Conservation (phyloP, 2,113 vertebrate genomes). For the Anoura caudifer region DNA sequence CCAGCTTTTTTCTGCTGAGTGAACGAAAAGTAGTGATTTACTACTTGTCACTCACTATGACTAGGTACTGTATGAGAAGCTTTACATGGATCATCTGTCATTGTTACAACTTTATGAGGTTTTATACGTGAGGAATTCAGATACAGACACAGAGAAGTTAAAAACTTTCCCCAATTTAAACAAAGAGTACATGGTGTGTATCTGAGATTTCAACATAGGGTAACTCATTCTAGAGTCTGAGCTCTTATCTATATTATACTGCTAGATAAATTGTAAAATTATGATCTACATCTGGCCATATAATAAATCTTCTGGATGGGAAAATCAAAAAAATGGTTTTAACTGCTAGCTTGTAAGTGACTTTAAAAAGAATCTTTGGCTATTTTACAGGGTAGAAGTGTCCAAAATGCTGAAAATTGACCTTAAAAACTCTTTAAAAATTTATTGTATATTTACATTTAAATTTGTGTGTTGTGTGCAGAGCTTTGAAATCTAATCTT, state of each 20-base stretch:
- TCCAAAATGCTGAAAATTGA: constrained; percentile 12
- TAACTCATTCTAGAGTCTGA: neutral
- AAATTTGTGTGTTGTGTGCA: neutral
- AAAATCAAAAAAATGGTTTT: neutral
- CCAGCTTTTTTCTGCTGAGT: neutral
- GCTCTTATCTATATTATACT: neutral
- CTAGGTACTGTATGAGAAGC: neutral
- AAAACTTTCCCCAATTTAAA: neutral
- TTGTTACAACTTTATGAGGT: neutral
- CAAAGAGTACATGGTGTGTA: neutral
- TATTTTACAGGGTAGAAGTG: neutral
- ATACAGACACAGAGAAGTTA: neutral
- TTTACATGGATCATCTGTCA: constrained; percentile 7
- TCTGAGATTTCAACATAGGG: neutral
- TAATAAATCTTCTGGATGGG: neutral
- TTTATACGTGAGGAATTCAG: neutral
- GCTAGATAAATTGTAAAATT: neutral
- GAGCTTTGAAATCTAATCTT: constrained; percentile 1
- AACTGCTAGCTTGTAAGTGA: neutral
- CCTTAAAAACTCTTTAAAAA: neutral
- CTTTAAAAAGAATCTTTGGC: neutral
- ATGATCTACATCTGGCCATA: neutral
- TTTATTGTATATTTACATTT: neutral
- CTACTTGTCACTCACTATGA: neutral
- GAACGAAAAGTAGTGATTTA: constrained; percentile 3